Evolutionary conservation across 2,888 invertebrate species (phyloP).

Genomic region (Drosophila helvetica): DNA sequence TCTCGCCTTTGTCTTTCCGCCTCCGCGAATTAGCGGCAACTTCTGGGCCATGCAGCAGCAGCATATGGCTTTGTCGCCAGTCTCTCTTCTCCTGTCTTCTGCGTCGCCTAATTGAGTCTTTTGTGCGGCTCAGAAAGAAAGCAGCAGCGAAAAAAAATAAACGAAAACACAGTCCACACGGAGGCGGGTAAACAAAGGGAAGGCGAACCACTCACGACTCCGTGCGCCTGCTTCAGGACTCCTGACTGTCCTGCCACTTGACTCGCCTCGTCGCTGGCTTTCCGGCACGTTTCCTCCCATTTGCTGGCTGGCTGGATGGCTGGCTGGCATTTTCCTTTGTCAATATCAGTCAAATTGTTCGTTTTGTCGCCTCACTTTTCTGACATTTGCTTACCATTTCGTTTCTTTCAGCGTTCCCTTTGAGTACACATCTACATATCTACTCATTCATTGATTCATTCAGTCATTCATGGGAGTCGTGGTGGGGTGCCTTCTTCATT

Average conservation of each 20-base stretch:
- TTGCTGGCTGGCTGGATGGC: constrained; percentile 6
- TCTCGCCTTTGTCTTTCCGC: constrained; percentile 21
- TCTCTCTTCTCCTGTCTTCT: constrained; percentile 41
- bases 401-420: constrained; percentile 34
- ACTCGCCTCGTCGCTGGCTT: constrained; percentile 16
- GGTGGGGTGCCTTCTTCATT: background rate
- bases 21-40: constrained; percentile 40
- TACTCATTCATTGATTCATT: constrained; percentile 27
- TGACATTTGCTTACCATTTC: constrained; percentile 45
- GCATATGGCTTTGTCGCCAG: constrained; percentile 42
- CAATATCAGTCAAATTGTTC: constrained; percentile 54
- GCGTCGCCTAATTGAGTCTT: constrained; percentile 50
- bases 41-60: constrained; percentile 27
- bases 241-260: constrained; percentile 28
- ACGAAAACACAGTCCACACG: constrained; percentile 17
- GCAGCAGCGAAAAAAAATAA: constrained; percentile 12
- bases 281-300: constrained; percentile 25
- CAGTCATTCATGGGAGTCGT: constrained; percentile 26
- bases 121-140: constrained; percentile 36
- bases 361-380: constrained; percentile 17
- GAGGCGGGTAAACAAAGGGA: constrained; percentile 36
- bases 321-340: constrained; percentile 40
- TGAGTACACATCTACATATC: constrained; percentile 23
- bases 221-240: constrained; percentile 18
- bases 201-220: constrained; percentile 25